Evolutionary conservation across 2,797 vertebrate genomes (phyloP), one percentile per base, ranked within the genome.

Genomic region (Anableps anableps): DNA sequence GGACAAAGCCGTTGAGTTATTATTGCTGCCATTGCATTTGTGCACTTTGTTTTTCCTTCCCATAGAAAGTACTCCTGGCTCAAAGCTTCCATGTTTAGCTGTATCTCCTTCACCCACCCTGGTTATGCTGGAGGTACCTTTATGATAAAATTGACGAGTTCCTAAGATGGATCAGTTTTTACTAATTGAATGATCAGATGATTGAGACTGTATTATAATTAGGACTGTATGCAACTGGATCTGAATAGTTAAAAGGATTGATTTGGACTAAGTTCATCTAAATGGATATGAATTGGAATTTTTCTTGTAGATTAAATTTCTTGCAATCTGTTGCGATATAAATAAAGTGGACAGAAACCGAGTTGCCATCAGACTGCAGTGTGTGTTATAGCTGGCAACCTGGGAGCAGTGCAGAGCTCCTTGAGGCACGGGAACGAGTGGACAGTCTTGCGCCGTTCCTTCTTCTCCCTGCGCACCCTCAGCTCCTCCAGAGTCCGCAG

Each of bases 371-470:
- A 62, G n/a, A 45, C 8, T 26, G 31, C n/a, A 10, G 45, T 8
- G 23, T 1, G 23, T 29, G 43, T 9, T 55, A 8, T 17, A 2
- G 45, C 38, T 19, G 23, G n/a, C 14, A 10, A 84, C 98, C 97
- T 96, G 78, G 97, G 96, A 1, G 96, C 96, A 7, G 96, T 96
- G 93, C 97, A 98, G 43, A 99, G 96, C 83, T 99, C 98, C 88
- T 98, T 97, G 74, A 99, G 96, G 91, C 98, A 99, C 86, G 98
- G 98, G 92, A 99, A 99, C 5, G 97, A 98, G 90, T 98, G 97
- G 86, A 99, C 97, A 4, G 98, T 99, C 92, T 97, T 97, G 72
- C 98, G 96, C 2, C 98, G 95, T 31, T 98, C 98, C 86, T 96
- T 96, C 93, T 97, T 98, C 90, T 99, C 98, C 77, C 98, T 91